Conservation (phyloP, 1,140 invertebrate species). For the Macrobrachium rosenbergii region DNA sequence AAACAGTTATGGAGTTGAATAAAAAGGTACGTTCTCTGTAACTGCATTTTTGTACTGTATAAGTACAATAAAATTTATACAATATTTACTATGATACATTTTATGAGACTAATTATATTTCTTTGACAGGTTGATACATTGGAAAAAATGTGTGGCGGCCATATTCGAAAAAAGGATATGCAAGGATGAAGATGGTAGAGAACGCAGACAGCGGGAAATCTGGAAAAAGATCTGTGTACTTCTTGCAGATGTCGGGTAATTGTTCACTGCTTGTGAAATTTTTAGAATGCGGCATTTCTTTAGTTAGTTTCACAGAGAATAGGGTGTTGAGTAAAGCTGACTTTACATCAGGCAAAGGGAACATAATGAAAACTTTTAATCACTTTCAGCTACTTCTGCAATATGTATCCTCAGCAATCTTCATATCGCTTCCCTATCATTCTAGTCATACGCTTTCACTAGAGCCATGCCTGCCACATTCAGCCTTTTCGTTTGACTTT, state of each 20-base stretch:
- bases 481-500: too few species aligned
- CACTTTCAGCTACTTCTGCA: too few species aligned
- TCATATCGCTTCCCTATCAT: too few species aligned
- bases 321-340: too few species aligned
- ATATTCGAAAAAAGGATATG: constrained; percentile 36
- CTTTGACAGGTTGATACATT: constrained; percentile 30
- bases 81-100: neutral
- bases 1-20: constrained; percentile 52
- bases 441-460: too few species aligned
- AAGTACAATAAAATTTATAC: neutral
- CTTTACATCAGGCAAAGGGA: too few species aligned
- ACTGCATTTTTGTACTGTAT: neutral
- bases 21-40: constrained; percentile 40
- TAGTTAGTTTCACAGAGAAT: too few species aligned
- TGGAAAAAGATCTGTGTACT: constrained; percentile 58
- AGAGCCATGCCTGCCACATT: too few species aligned
- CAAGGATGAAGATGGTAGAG: constrained; percentile 37
- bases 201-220: constrained; percentile 39
- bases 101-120: too few species aligned
- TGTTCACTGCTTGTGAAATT: neutral
- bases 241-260: constrained; percentile 61
- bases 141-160: constrained; percentile 23
- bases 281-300: neutral
- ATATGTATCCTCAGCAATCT: too few species aligned
- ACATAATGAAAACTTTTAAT: too few species aligned